These are phyloP conservation scores for Urocitellus parryii DNA, from an alignment of 2,113 vertebrate species.

Conservation along the genomic window DNA sequence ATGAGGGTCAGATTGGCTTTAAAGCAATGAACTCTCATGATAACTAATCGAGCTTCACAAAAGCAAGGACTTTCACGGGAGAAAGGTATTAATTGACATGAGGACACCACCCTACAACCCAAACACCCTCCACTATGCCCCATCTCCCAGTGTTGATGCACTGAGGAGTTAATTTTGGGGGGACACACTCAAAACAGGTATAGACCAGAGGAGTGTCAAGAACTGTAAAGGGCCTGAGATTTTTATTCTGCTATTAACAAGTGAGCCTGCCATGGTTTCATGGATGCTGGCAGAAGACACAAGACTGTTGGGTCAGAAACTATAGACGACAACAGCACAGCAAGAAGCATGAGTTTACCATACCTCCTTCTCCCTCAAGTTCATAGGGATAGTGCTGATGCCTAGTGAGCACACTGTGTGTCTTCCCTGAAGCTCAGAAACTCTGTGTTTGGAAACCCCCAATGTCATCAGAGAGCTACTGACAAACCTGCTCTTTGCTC, in stretches of 20 bases:
- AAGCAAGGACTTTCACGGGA: not conserved
- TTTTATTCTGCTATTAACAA: not conserved
- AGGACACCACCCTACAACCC: not conserved
- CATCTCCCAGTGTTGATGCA: too few relatives aligned
- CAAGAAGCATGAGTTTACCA: fast-evolving
- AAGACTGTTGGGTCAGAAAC: not conserved
- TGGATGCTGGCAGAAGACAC: not conserved
- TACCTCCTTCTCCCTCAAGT: too few relatives aligned
- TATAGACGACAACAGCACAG: not conserved
- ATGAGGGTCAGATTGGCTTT: not conserved
- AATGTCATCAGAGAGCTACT: not conserved
- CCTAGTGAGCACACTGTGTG: not conserved
- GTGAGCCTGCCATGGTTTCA: not conserved
- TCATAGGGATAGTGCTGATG: not conserved
- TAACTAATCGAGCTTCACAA: not conserved
- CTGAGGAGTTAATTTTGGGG: not conserved
- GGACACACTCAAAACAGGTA: not conserved
- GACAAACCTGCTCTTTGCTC: not conserved
- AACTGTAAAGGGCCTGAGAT: not conserved
- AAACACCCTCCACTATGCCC: not conserved
- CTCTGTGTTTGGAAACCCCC: not conserved
- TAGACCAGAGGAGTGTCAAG: not conserved
- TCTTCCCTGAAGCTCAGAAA: not conserved
- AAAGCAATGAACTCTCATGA: not conserved
- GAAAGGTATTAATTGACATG: too few relatives aligned